These are phyloP conservation scores for Nymphalis urticae DNA, from an alignment of 2,888 invertebrate species.

Conservation along the genomic window DNA sequence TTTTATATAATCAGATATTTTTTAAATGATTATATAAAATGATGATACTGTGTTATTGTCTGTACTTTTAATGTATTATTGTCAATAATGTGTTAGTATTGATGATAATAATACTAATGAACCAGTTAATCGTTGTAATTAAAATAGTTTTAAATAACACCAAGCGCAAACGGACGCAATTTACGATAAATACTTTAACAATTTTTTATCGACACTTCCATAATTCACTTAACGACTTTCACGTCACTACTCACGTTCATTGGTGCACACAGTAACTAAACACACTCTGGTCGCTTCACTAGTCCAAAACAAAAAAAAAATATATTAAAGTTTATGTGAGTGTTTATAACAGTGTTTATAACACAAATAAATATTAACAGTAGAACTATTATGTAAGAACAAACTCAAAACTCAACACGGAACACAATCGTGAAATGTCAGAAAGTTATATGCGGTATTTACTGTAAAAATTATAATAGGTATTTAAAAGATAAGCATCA, in stretches of 20 bases:
- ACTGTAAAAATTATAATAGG: no score
- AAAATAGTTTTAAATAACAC: background rate
- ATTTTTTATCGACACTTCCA: conserved; percentile 33
- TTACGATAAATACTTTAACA: conserved; percentile 10
- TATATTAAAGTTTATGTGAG: background rate
- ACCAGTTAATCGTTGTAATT: background rate
- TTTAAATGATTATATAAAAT: no score
- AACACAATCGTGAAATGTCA: no score
- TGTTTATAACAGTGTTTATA: no score
- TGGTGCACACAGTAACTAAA: conserved; percentile 48
- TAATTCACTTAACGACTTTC: conserved; percentile 34
- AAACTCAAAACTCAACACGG: no score
- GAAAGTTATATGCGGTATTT: no score
- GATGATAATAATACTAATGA: background rate
- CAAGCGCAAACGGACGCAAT: background rate
- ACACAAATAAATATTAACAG: background rate
- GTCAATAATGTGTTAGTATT: no score
- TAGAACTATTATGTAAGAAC: no score
- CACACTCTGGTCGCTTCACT: conserved; percentile 46
- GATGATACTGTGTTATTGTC: no score
- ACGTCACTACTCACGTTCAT: conserved; percentile 38
- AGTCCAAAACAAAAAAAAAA: conserved; percentile 35
- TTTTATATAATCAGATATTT: no score
- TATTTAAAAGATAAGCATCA: no score
- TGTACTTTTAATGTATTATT: no score